phyloP scores from a whole-genome alignment of 1,140 invertebrate genomes.

The Bombus huntii region DNA sequence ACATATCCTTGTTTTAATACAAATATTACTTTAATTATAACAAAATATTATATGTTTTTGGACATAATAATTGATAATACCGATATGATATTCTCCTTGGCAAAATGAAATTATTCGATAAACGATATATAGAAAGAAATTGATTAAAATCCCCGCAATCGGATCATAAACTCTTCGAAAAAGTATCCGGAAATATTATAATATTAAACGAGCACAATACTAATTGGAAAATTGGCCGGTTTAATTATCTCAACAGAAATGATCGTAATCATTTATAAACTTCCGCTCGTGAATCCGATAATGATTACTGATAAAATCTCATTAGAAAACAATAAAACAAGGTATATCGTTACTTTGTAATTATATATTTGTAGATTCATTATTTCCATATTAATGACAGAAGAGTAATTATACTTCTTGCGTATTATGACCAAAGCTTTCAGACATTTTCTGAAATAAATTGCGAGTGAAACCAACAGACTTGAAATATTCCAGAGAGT shows the following conservation, averaged over 20 bases:
- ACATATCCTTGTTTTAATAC: neutral
- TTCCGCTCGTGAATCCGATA: too few species aligned
- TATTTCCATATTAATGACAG: neutral
- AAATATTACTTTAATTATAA: neutral
- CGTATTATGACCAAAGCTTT: neutral
- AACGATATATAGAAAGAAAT: neutral
- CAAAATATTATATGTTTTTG: neutral
- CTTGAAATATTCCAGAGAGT: neutral
- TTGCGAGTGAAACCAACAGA: neutral
- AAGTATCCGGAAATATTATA: neutral
- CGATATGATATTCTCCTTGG: too few species aligned
- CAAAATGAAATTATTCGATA: neutral
- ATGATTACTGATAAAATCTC: neutral
- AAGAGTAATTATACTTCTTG: neutral
- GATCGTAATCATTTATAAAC: conserved; percentile 5
- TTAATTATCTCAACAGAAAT: conserved; percentile 4
- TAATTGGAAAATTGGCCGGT: neutral
- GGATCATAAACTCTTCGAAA: neutral
- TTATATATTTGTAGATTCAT: too few species aligned
- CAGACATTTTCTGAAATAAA: neutral
- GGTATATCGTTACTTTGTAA: neutral
- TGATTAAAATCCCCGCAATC: neutral
- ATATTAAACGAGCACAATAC: neutral
- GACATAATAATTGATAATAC: neutral
- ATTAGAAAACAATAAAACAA: neutral